Base-by-base conservation (phyloP, 2,888 invertebrate species). In the Apamea crenata region DNA sequence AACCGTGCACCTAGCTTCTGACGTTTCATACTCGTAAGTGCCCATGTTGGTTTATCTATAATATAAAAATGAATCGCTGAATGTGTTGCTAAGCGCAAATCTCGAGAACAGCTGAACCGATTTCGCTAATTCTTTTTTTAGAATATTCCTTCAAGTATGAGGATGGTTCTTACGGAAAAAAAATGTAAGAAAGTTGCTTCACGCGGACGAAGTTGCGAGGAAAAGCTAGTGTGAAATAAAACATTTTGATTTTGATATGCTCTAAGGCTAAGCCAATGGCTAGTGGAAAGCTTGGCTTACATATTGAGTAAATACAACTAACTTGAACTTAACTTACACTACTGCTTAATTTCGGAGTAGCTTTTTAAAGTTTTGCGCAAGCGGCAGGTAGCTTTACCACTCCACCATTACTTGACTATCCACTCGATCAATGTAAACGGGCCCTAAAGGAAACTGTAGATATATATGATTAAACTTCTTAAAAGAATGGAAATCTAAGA, bases 401-500 rank as follows among this genome's bases (percentile, higher is more conserved):
- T 1, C 32, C 6, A 3, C 10, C 3, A 73, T 36, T 53, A 10
- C 12, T 29, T 18, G 16, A 56, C 16, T n/a, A 29, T 59, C 14
- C 7, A 50, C 73, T 68, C 1, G 10, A 18, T 25, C 1, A 6
- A 40, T 40, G 12, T 56, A 56, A 77, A 82, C 53, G 8, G 0
- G 3, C n/a, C n/a, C 1, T 77, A 68, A 50, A 73, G 40, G 16
- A 69, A 77, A 69, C 78, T 16, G 6, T 56, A 56, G 5, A 53
- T 32, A n/a, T 32, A n/a, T 74, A 29, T 53, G 18, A 67, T 40
- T 32, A 29, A 50, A 61, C 18, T 61, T 68, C 36, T 61, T 36
- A 50, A 75, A 85, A 81, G 36, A 85, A 82, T 74, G 66, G 61
- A 79, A 74, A 75, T 36, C 47, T 14, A 21, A 1, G 14, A 66